Percentiles rank a stretch among this genome's conserved stretches.
phyloP scores from a whole-genome alignment of 1,140 invertebrate genomes.

The Idris sp. region DNA sequence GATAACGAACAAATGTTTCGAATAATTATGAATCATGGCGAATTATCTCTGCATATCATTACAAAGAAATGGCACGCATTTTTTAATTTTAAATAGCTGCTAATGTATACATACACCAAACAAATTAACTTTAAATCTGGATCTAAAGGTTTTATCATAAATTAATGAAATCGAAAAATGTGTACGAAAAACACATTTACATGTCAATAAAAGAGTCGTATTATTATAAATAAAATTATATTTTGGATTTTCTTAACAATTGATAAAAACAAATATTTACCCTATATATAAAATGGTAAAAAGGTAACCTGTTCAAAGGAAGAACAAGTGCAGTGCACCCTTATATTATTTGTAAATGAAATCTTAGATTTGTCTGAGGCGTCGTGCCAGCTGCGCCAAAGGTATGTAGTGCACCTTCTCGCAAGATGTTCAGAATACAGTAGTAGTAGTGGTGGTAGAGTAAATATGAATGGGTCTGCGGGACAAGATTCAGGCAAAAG shows the following conservation, averaged over 20 bases:
- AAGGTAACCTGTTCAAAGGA: too few relatives aligned
- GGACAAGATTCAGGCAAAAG: slow-evolving; percentile 58
- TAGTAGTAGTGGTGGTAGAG: slow-evolving; percentile 53
- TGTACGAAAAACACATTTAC: too few relatives aligned
- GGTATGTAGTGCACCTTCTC: slow-evolving; percentile 62
- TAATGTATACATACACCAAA: too few relatives aligned
- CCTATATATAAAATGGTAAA: too few relatives aligned
- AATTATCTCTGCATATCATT: slow-evolving; percentile 35
- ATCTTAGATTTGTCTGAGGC: slow-evolving; percentile 44
- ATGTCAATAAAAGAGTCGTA: too few relatives aligned
- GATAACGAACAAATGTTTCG: slow-evolving; percentile 35
- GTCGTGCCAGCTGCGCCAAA: too few relatives aligned
- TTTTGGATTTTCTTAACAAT: too few relatives aligned
- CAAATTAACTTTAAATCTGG: slow-evolving; percentile 6
- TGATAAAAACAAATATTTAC: too few relatives aligned
- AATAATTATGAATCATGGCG: slow-evolving; percentile 16
- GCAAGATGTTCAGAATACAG: slow-evolving; percentile 56
- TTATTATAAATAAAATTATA: too few relatives aligned
- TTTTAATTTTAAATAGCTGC: slow-evolving; percentile 12
- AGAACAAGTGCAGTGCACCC: slow-evolving; percentile 50
- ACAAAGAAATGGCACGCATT: slow-evolving; percentile 3
- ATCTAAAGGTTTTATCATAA: too few relatives aligned
- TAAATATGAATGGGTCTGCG: slow-evolving; percentile 49
- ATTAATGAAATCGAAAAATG: too few relatives aligned
- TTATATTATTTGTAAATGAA: slow-evolving; percentile 48